phyloP scores from a whole-genome alignment of 2,888 invertebrate genomes.

The Drosophila anomelani region DNA sequence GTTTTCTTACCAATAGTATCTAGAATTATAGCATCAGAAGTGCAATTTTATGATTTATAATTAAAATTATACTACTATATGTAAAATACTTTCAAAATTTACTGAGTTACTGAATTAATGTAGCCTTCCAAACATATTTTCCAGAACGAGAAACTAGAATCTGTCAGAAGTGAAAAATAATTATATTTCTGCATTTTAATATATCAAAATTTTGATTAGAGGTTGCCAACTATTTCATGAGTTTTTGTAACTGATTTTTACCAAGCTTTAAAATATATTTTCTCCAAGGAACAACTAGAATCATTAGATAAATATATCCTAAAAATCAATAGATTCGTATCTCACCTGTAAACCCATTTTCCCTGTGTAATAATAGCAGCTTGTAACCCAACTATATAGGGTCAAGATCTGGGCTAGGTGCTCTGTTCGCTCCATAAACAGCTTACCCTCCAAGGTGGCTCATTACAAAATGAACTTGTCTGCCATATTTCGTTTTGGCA shows the following conservation, averaged over 20 bases:
- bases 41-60: not conserved
- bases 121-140: too few relatives aligned
- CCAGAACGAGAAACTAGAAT: too few relatives aligned
- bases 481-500: conserved; percentile 65
- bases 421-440: conserved; percentile 28
- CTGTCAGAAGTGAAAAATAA: too few relatives aligned
- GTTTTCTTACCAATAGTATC: too few relatives aligned
- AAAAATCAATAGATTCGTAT: not conserved
- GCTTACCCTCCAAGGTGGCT: conserved; percentile 47
- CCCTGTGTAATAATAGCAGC: conserved; percentile 2
- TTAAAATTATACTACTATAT: not conserved
- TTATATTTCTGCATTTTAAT: too few relatives aligned
- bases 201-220: not conserved
- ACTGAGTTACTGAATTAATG: too few relatives aligned
- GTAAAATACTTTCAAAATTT: not conserved
- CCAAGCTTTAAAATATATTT: not conserved
- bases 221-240: not conserved
- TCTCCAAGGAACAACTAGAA: not conserved
- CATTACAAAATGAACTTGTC: conserved; percentile 64
- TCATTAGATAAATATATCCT: not conserved
- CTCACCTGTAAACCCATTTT: not conserved
- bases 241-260: not conserved
- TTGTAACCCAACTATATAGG: conserved; percentile 58
- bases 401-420: conserved; percentile 51
- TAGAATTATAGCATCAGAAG: not conserved